Percentiles rank a stretch among this genome's conserved stretches.
Evolutionary conservation across 2,797 vertebrate genomes (phyloP).

Genomic region (Triplophysa bombifrons): DNA sequence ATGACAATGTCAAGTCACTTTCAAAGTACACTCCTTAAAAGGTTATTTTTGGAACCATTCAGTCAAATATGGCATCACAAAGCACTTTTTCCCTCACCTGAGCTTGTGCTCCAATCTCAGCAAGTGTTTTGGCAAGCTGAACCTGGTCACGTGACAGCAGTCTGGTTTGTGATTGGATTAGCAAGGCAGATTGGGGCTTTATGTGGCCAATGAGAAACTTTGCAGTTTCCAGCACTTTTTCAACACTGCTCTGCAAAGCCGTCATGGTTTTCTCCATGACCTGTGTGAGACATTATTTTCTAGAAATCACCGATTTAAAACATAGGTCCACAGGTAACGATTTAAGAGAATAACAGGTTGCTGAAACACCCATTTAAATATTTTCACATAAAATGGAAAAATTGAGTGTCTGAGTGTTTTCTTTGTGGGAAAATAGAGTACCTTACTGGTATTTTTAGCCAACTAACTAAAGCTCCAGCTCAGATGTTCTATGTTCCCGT

Average conservation of each 20-base stretch:
- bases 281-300: conserved; percentile 51
- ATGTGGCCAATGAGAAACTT: conserved; percentile 63
- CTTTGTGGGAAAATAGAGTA: conserved; percentile 5
- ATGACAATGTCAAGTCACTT: neutral
- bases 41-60: no score
- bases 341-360: no score
- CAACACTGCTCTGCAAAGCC: conserved; percentile 57
- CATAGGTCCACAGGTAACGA: conserved; percentile 42
- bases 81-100: conserved; percentile 63
- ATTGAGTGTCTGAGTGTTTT: neutral
- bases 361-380: no score
- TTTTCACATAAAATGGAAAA: no score
- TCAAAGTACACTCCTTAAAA: neutral
- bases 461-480: conserved; percentile 8
- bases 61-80: neutral
- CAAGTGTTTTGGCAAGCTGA: conserved; percentile 60
- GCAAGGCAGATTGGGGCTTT: conserved; percentile 50
- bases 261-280: conserved; percentile 60
- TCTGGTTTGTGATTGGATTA: conserved; percentile 70
- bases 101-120: conserved; percentile 55
- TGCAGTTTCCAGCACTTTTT: conserved; percentile 61
- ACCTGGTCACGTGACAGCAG: conserved; percentile 64
- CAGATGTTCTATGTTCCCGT: conserved; percentile 25
- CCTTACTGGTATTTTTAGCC: conserved; percentile 18
- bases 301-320: neutral